Base-by-base conservation (phyloP, 2,113 vertebrate genomes). In the Mola mola region DNA sequence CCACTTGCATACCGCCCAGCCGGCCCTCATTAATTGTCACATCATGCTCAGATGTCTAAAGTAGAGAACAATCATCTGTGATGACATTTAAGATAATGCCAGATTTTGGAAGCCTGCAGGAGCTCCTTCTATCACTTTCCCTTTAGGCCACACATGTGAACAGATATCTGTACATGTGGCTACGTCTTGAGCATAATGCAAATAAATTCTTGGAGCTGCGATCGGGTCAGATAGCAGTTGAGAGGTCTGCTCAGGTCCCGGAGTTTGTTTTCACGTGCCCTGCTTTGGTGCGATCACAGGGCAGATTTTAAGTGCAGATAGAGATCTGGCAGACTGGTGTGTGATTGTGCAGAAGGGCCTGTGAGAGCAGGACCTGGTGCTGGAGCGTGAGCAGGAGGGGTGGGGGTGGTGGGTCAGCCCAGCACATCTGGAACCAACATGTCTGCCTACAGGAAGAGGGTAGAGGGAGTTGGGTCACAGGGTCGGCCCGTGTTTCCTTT, bases 361-460 rank as follows among this genome's bases (percentile, higher is more conserved):
- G 67, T 56, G 82, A 82, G 70, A 77, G 79, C 74, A 51, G 50
- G 65, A 62, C 43, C 7, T 50, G 64, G 75, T 47, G 50, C 68
- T 41, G 44, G 72, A 77, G 77, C 69, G 84, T 78, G 80, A 38
- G 17, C 80, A 77, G 79, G 74, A 59, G 47, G n/a, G n/a, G 53
- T 41, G 43, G 67, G 36, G 47, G 9, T 64, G 41, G 40, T 58
- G 56, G 61, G 72, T 79, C 67, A 83, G 71, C 50, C 41, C 46
- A 46, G 71, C 87, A 94, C 95, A 97, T 98, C 95, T 98, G 96
- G 96, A 91, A 88, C 90, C 96, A 97, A 94, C 95, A 95, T 96
- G 95, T 94, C 92, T 84, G 90, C 89, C 51, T 64, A 92, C 92
- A 95, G 94, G 93, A 95, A 95, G 91, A 93, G 88, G 91, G 92